Percentiles rank a stretch among this genome's conserved stretches.
Conservation (phyloP, 2,888 invertebrate genomes). For the Silvanus unidentatus region DNA sequence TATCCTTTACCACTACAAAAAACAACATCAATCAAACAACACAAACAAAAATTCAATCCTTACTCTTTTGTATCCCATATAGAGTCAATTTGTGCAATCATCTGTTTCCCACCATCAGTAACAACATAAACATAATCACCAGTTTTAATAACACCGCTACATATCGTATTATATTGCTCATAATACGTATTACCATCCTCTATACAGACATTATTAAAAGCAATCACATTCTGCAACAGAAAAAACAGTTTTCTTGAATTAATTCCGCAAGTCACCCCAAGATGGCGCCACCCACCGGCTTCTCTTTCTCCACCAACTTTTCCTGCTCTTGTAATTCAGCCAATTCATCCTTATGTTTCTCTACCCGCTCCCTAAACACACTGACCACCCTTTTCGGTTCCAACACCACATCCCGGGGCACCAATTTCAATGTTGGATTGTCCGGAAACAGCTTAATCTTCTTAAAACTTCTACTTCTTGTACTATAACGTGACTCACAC, state of each 20-base stretch:
- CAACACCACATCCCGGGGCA: conserved; percentile 65
- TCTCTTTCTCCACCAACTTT: conserved; percentile 76
- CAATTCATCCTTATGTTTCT: conserved; percentile 84
- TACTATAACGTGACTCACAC: conserved; percentile 91
- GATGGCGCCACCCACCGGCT: too few relatives aligned
- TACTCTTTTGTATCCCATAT: conserved; percentile 91
- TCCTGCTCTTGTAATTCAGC: conserved; percentile 79
- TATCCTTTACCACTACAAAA: conserved; percentile 75
- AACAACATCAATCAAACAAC: too few relatives aligned
- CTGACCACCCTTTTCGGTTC: conserved; percentile 86
- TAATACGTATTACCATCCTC: conserved; percentile 81
- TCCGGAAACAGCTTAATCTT: conserved; percentile 82
- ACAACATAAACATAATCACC: conserved; percentile 96
- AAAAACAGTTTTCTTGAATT: too few relatives aligned
- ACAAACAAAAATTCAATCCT: too few relatives aligned
- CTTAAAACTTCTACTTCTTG: conserved; percentile 80
- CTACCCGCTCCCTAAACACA: conserved; percentile 84
- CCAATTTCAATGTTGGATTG: conserved; percentile 58
- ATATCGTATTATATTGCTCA: conserved; percentile 85
- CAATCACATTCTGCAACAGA: conserved; percentile 66
- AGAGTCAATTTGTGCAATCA: conserved; percentile 87
- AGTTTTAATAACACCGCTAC: conserved; percentile 75
- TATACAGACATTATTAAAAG: conserved; percentile 58
- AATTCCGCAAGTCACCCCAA: too few relatives aligned
- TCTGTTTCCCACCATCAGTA: conserved; percentile 82